A percentile compares a stretch with the other conserved stretches of the same genome.
These are phyloP conservation scores for Lithophane socia DNA, from an alignment of 2,888 invertebrate genomes.

Conservation along the genomic window DNA sequence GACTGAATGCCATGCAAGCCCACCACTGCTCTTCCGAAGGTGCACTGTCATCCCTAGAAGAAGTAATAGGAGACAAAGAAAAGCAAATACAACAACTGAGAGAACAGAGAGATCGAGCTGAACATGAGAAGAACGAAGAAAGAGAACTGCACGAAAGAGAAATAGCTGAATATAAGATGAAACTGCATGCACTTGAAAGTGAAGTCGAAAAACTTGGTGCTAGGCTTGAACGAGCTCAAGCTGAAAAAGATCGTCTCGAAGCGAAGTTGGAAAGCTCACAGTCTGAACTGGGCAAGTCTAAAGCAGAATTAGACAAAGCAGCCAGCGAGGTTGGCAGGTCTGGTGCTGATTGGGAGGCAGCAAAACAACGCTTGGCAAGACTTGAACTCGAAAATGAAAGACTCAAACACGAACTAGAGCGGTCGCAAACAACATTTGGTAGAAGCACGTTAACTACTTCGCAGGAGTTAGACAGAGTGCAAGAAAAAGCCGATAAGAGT, in stretches of 20 bases:
- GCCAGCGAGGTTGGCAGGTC: conserved; percentile 97
- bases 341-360: conserved; percentile 97
- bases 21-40: conserved; percentile 98
- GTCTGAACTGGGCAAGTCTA: conserved; percentile 97
- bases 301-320: conserved; percentile 97
- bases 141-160: conserved; percentile 97
- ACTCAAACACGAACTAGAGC: conserved; percentile 95
- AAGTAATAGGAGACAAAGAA: conserved; percentile 98
- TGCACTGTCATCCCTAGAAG: conserved; percentile 97
- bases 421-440: conserved; percentile 95
- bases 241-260: conserved; percentile 97
- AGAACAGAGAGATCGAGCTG: conserved; percentile 98
- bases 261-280: conserved; percentile 97
- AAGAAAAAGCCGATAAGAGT: conserved; percentile 96
- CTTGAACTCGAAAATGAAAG: conserved; percentile 97
- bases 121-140: conserved; percentile 99
- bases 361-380: conserved; percentile 95
- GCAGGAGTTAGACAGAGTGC: conserved; percentile 95
- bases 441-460: conserved; percentile 95
- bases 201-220: conserved; percentile 97
- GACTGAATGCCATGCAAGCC: conserved; percentile 97
- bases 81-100: conserved; percentile 98
- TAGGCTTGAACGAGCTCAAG: conserved; percentile 96
- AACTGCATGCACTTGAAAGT: conserved; percentile 96
- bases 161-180: conserved; percentile 98